A percentile compares a stretch with the other conserved stretches of the same genome.
Conservation (phyloP, 1,140 invertebrate species). For the Macrocentrus cingulum region DNA sequence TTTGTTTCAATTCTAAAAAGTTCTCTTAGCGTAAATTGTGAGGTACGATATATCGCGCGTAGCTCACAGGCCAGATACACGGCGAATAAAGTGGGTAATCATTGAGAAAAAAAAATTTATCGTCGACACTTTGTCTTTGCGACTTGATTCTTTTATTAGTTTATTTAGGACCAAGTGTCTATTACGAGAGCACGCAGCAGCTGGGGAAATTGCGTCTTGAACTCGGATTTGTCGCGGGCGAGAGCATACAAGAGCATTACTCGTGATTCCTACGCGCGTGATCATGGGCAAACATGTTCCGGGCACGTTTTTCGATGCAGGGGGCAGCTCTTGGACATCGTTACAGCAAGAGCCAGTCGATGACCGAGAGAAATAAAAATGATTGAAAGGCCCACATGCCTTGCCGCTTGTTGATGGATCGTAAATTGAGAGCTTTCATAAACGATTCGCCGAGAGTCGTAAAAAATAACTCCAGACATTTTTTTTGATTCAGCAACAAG, state of each 20-base stretch:
- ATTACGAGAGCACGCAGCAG: neutral
- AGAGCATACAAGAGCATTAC: constrained; percentile 3
- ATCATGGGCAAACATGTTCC: constrained; percentile 18
- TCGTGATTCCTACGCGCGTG: constrained; percentile 14
- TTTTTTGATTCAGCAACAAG: neutral
- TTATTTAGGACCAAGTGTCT: constrained; percentile 20
- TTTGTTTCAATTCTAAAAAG: no score
- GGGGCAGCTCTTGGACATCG: neutral
- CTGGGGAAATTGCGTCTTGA: neutral
- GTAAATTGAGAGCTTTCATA: constrained; percentile 7
- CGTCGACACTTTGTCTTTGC: neutral
- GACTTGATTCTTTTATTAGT: constrained; percentile 19
- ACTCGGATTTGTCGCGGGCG: constrained; percentile 1
- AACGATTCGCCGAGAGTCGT: constrained; percentile 1
- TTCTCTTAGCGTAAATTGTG: no score
- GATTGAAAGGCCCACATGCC: neutral
- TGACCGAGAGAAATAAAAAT: neutral
- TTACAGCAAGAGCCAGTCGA: neutral
- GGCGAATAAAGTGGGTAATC: constrained; percentile 12
- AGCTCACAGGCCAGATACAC: constrained; percentile 12
- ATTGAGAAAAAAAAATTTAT: constrained; percentile 16
- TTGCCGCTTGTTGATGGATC: neutral
- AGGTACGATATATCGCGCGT: no score
- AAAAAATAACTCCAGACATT: constrained; percentile 4
- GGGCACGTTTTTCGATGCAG: constrained; percentile 18